These are phyloP conservation scores for Apis dorsata DNA, from an alignment of 1,140 invertebrate species.

Conservation along the genomic window DNA sequence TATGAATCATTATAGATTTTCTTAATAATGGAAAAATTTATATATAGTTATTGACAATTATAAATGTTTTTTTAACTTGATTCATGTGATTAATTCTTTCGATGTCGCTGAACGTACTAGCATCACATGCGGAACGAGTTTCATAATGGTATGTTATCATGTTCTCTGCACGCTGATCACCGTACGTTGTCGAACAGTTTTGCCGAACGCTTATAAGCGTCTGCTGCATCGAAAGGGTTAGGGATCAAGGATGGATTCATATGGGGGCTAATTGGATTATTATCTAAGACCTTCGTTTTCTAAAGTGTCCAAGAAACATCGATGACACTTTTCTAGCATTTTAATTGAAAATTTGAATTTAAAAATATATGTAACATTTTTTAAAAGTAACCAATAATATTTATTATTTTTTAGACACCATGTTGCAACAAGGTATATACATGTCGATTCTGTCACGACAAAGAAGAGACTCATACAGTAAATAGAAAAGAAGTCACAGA, in stretches of 20 bases:
- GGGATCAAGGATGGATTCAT: constrained; percentile 49
- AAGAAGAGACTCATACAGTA: constrained; percentile 90
- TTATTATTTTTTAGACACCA: constrained; percentile 84
- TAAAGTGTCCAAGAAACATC: constrained; percentile 3
- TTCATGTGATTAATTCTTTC: neutral
- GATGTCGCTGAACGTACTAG: neutral
- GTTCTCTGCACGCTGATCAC: neutral
- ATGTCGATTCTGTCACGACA: constrained; percentile 94
- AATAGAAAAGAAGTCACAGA: constrained; percentile 90
- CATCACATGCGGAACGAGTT: neutral
- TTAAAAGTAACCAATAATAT: neutral
- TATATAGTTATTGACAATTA: neutral
- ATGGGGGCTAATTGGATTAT: constrained; percentile 46
- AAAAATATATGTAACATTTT: neutral
- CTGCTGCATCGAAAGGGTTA: constrained; percentile 27
- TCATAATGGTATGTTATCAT: neutral
- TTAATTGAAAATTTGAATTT: neutral
- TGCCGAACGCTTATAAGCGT: constrained; percentile 38
- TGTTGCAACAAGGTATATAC: constrained; percentile 93
- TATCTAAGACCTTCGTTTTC: constrained; percentile 36
- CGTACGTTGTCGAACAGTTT: constrained; percentile 22
- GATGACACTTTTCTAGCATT: neutral
- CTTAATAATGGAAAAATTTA: neutral
- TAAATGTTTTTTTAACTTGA: neutral
- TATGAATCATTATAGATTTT: neutral